Evolutionary conservation across 1,140 invertebrate genomes (phyloP), one percentile per base, ranked within the genome.

Genomic region (Pemphigus obesinymphae): DNA sequence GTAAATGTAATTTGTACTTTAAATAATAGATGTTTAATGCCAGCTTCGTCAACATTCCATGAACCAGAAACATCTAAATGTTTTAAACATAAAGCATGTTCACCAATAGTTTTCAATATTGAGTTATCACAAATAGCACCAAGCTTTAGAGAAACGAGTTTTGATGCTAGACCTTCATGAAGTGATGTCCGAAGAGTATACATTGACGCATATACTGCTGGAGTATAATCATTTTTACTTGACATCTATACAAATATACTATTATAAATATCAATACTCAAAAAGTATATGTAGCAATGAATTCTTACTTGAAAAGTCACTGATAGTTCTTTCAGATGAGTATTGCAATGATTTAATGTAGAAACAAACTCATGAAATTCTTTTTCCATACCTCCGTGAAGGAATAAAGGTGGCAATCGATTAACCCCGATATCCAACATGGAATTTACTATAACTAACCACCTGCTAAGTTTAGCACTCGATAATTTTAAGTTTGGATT

Each of bases 1-100:
- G 2, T 26, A 40, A 0, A 76, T 1, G 4, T 8, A 17, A 72
- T 23, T 8, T 40, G 6, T 83, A 84, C 84, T 82, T 84, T 84
- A 31, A 85, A 81, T 20, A 85, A 82, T 31, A 86, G 81, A 61
- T 84, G 70, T 68, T 82, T 83, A 23, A 86, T 84, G 26, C 85
- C 85, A 29, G 55, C 61, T 72, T 86, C 85, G 66, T 86, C 85
- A 0, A 86, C 85, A 76, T 84, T 83, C 85, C 85, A 86, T 17
- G 84, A 85, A n/a, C 82, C 84, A 4, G 84, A 84, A 15, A 85
- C 78, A 73, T 86, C 85, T 6, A 86, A 81, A 82, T 85, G 63
- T 40, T 82, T 82, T 0, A 86, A 82, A 76, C 84, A 83, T 20
- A 82, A 40, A 20, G 84, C 82, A 68, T 85, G 53, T 76, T 84